Percentiles rank a stretch among this genome's conserved stretches.
Evolutionary conservation across 1,140 invertebrate species (phyloP).

Genomic region (Drosophila pachea): DNA sequence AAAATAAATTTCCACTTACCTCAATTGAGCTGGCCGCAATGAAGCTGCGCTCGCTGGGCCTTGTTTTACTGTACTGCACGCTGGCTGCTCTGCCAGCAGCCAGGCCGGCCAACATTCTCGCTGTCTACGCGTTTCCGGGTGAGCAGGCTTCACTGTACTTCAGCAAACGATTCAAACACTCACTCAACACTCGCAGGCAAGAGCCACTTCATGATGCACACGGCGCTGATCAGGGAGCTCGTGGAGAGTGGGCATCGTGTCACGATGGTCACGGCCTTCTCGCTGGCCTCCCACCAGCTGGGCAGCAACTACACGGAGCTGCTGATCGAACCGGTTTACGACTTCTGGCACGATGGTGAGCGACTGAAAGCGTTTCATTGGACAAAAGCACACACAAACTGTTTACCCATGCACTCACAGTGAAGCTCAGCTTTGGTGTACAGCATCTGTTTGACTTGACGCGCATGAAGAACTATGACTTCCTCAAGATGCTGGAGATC

Average conservation of each 20-base stretch:
- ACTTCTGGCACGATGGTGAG: conserved; percentile 70
- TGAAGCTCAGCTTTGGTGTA: conserved; percentile 62
- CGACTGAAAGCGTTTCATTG: neutral
- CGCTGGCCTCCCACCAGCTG: conserved; percentile 44
- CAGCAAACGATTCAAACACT: neutral
- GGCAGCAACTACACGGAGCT: conserved; percentile 70
- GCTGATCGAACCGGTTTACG: conserved; percentile 69
- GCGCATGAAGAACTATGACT: conserved; percentile 61
- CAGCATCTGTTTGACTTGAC: conserved; percentile 70
- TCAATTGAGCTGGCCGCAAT: neutral
- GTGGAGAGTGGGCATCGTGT: conserved; percentile 64
- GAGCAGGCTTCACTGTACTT: conserved; percentile 7
- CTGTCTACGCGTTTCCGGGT: conserved; percentile 69
- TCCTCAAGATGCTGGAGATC: conserved; percentile 69
- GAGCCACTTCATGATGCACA: conserved; percentile 72
- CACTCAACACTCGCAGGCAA: conserved; percentile 35
- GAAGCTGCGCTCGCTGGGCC: conserved; percentile 14
- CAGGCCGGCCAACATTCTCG: conserved; percentile 51
- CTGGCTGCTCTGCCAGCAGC: conserved; percentile 5
- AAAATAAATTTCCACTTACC: neutral
- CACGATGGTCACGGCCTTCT: conserved; percentile 62
- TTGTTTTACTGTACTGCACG: conserved; percentile 19
- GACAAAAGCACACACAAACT: too few species aligned
- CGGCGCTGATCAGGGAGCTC: conserved; percentile 59
- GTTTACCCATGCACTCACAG: conserved; percentile 28